Percentiles rank a stretch among this genome's conserved stretches.
Conservation (phyloP, 2,888 invertebrate genomes). For the Eurois occulta region DNA sequence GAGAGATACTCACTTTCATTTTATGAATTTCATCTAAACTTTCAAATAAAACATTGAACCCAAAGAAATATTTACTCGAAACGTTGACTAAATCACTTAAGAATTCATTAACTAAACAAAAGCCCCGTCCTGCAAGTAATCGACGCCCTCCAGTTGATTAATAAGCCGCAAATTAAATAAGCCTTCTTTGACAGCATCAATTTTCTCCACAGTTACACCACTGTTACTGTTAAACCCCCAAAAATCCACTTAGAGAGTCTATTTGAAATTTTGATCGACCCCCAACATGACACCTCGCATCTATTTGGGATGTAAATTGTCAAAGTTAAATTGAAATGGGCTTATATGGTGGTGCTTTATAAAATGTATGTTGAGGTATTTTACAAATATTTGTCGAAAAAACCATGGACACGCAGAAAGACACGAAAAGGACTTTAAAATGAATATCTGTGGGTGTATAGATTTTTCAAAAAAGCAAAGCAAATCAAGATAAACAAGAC, state of each 20-base stretch:
- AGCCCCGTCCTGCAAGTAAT: conserved; percentile 71
- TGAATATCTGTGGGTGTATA: not conserved
- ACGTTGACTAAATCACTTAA: conserved; percentile 61
- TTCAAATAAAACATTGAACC: not conserved
- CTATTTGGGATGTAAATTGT: conserved; percentile 90
- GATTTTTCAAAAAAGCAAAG: not conserved
- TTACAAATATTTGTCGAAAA: not conserved
- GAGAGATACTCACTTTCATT: not conserved
- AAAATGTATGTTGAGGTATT: not conserved
- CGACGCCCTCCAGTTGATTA: conserved; percentile 82
- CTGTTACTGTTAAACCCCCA: conserved; percentile 80
- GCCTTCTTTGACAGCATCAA: conserved; percentile 89
- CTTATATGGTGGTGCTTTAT: conserved; percentile 75
- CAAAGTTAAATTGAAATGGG: conserved; percentile 78
- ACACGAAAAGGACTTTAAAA: too few relatives aligned
- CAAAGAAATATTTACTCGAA: conserved; percentile 41
- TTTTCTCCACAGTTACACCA: conserved; percentile 85
- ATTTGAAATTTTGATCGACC: conserved; percentile 90
- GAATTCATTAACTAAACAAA: conserved; percentile 78
- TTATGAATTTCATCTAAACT: not conserved
- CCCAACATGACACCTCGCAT: conserved; percentile 88
- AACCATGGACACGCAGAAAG: not conserved
- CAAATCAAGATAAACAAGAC: not conserved
- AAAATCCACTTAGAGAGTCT: conserved; percentile 88
- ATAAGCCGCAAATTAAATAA: conserved; percentile 88